These are phyloP conservation scores for Ormyrus nitidulus DNA, from an alignment of 2,888 invertebrate genomes.

Conservation along the genomic window DNA sequence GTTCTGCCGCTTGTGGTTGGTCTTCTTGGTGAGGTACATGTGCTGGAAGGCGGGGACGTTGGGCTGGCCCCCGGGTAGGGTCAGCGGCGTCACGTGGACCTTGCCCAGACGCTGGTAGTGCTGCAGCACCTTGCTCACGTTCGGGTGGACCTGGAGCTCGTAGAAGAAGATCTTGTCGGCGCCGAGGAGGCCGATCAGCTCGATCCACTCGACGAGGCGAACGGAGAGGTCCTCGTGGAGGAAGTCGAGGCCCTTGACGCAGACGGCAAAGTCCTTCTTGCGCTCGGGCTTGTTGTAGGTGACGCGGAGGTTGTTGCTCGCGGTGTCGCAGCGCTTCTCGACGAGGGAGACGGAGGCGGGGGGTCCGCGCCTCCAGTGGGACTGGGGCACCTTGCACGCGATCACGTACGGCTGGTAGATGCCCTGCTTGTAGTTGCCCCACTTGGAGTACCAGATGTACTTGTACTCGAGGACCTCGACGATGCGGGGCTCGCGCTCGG, in stretches of 20 bases:
- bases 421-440: conserved; percentile 95
- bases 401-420: conserved; percentile 94
- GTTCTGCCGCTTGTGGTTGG: conserved; percentile 95
- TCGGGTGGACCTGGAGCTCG: conserved; percentile 91
- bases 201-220: conserved; percentile 95
- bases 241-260: conserved; percentile 95
- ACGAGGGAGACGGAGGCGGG: conserved; percentile 92
- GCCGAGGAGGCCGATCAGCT: conserved; percentile 89
- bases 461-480: conserved; percentile 92
- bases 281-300: conserved; percentile 87
- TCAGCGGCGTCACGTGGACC: conserved; percentile 87
- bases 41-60: conserved; percentile 93
- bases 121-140: conserved; percentile 88
- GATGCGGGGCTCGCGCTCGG: conserved; percentile 87
- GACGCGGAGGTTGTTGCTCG: conserved; percentile 89
- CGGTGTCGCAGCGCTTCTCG: conserved; percentile 89
- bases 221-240: conserved; percentile 93
- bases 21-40: conserved; percentile 91
- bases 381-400: conserved; percentile 90
- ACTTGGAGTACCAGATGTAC: conserved; percentile 95
- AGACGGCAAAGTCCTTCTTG: conserved; percentile 91
- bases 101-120: conserved; percentile 82
- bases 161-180: conserved; percentile 95
- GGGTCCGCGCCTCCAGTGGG: conserved; percentile 81
- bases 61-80: conserved; percentile 92